Evolutionary conservation across 2,113 vertebrate species (phyloP).

Genomic region (Oncorhynchus kisutch): DNA sequence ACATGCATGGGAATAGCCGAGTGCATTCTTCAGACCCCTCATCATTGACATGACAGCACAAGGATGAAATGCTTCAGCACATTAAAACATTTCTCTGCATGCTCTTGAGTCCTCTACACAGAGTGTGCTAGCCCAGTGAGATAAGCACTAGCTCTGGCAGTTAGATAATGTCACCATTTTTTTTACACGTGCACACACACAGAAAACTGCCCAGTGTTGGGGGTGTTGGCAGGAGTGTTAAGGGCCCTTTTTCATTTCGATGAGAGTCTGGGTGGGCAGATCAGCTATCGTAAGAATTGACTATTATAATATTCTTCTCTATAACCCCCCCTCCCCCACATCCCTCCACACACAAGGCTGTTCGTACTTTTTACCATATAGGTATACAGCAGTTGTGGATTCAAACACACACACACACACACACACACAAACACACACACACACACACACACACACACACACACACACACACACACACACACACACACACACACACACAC

Average conservation of each 20-base stretch:
- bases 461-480: slow-evolving; percentile 13
- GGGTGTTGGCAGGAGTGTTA: slow-evolving; percentile 41
- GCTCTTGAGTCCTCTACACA: slow-evolving; percentile 5
- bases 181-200: not conserved
- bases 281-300: too few species aligned
- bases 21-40: slow-evolving; percentile 57
- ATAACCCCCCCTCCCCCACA: slow-evolving; percentile 20
- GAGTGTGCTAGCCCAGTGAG: too few species aligned
- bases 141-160: too few species aligned
- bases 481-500: slow-evolving; percentile 12
- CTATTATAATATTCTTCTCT: too few species aligned
- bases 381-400: slow-evolving; percentile 31
- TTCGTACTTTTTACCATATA: slow-evolving; percentile 25
- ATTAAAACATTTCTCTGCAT: too few species aligned
- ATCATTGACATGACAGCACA: slow-evolving; percentile 52
- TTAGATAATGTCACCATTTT: too few species aligned
- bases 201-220: not conserved
- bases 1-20: not conserved
- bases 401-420: not conserved
- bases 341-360: slow-evolving; percentile 20
- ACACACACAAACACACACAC: too few species aligned
- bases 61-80: not conserved
- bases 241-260: slow-evolving; percentile 10
- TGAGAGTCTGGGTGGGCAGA: too few species aligned
- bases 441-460: not conserved